Evolutionary conservation across 2,797 vertebrate genomes (phyloP).

Genomic region (Parauchenoglanis ngamensis): DNA sequence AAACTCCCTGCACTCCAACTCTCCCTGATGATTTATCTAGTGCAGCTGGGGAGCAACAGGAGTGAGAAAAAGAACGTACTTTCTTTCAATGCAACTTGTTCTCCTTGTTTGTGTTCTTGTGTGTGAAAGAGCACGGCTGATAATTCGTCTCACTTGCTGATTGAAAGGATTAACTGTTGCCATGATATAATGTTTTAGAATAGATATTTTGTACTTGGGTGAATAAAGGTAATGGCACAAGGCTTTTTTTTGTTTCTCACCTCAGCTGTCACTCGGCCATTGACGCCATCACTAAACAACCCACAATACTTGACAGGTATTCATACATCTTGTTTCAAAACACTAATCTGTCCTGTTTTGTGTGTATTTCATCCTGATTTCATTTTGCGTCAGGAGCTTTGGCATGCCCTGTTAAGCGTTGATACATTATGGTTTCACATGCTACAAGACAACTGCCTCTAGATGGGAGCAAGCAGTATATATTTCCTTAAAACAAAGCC

Average conservation of each 20-base stretch:
- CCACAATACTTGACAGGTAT: constrained; percentile 23
- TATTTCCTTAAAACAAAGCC: constrained; percentile 65
- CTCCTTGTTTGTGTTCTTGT: constrained; percentile 39
- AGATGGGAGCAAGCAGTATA: constrained; percentile 41
- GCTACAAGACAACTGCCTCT: constrained; percentile 25
- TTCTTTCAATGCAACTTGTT: constrained; percentile 28
- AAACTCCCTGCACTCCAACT: constrained; percentile 54
- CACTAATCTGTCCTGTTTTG: constrained; percentile 19
- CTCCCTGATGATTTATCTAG: constrained; percentile 72
- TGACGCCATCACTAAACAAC: constrained; percentile 20
- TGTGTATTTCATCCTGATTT: constrained; percentile 28
- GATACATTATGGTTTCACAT: constrained; percentile 39
- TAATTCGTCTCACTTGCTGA: constrained; percentile 45
- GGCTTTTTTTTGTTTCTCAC: constrained; percentile 21
- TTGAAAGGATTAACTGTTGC: constrained; percentile 40
- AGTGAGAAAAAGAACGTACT: constrained; percentile 26
- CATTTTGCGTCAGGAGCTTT: neutral
- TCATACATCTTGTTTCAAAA: constrained; percentile 28
- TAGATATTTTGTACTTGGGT: constrained; percentile 19
- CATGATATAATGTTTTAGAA: constrained; percentile 37
- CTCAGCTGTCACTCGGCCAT: neutral
- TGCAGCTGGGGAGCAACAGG: constrained; percentile 69
- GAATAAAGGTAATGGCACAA: constrained; percentile 31
- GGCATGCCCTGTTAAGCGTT: constrained; percentile 22
- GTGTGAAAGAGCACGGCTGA: constrained; percentile 33